Conservation (phyloP, 2,888 invertebrate species). For the Hirtodrosophila cameraria region DNA sequence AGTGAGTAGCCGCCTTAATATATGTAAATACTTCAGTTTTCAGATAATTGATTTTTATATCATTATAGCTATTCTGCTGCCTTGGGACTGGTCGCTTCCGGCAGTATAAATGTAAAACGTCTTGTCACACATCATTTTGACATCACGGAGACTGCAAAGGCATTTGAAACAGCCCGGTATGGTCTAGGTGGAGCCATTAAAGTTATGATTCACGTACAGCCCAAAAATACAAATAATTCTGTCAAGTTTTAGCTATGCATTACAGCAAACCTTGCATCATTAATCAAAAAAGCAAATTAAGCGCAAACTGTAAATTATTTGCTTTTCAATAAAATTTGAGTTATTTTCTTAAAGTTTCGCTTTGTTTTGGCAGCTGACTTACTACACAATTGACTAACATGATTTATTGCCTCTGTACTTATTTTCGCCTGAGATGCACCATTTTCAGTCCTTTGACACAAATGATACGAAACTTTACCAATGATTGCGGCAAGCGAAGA, state of each 20-base stretch:
- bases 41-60: neutral
- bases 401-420: too few species aligned
- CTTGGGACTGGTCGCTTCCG: conserved; percentile 90
- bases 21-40: neutral
- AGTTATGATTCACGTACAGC: conserved; percentile 92
- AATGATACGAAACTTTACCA: too few species aligned
- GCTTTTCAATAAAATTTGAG: neutral
- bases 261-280: neutral
- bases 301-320: conserved; percentile 2
- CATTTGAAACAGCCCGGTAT: conserved; percentile 92
- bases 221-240: conserved; percentile 85
- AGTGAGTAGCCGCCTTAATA: conserved; percentile 86
- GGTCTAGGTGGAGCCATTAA: conserved; percentile 91
- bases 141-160: conserved; percentile 90
- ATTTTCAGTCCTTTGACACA: too few species aligned
- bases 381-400: too few species aligned
- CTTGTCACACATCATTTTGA: conserved; percentile 93
- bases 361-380: too few species aligned
- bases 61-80: conserved; percentile 90
- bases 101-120: conserved; percentile 91
- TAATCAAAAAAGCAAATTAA: neutral
- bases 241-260: conserved; percentile 50
- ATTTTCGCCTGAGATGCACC: too few species aligned
- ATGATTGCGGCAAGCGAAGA: neutral
- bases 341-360: neutral